These are phyloP conservation scores for Chaetops frenatus DNA, from an alignment of 2,113 vertebrate genomes.

Conservation along the genomic window DNA sequence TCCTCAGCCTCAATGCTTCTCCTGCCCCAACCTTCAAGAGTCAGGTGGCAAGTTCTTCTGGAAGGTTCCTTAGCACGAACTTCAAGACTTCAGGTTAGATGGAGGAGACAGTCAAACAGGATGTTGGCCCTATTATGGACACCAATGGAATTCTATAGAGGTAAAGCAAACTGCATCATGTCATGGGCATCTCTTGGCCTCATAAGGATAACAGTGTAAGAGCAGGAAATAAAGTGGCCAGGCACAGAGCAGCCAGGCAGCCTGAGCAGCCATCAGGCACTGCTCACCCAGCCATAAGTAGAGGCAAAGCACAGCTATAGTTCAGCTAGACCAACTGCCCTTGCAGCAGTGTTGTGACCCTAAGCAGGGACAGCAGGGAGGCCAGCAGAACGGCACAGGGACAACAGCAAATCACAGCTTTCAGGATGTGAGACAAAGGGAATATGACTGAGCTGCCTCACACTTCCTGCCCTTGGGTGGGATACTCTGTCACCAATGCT, in stretches of 20 bases:
- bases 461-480: neutral
- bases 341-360: neutral
- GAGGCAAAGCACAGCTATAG: neutral
- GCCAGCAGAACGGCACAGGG: rapidly evolving
- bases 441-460: neutral
- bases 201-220: rapidly evolving
- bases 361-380: neutral
- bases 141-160: neutral
- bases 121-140: neutral
- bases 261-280: neutral
- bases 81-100: neutral
- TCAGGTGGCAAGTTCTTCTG: neutral
- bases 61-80: neutral
- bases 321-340: neutral
- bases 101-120: neutral
- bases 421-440: neutral
- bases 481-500: neutral
- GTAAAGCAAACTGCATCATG: neutral
- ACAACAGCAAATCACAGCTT: neutral
- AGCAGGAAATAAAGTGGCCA: neutral
- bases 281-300: rapidly evolving
- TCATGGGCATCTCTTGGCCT: neutral
- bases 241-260: neutral
- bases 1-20: neutral
- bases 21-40: neutral